Conservation (phyloP, 2,797 vertebrate species). For the Microcaecilia unicolor region DNA sequence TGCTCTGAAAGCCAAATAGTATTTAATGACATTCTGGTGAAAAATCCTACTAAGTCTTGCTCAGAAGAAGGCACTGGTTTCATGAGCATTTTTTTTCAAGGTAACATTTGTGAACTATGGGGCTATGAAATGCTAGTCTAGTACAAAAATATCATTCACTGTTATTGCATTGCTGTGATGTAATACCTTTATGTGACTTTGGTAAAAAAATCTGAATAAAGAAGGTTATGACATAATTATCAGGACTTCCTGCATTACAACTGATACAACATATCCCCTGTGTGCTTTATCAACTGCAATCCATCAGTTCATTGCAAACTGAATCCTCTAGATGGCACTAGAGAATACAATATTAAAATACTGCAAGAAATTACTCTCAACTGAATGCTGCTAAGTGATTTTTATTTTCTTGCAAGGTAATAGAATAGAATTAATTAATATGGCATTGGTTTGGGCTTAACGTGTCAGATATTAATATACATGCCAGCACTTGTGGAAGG, state of each 20-base stretch:
- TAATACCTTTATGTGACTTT: constrained; percentile 14
- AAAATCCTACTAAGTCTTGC: constrained; percentile 4
- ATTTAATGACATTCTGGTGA: no score
- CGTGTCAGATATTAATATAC: constrained; percentile 10
- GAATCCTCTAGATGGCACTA: constrained; percentile 65
- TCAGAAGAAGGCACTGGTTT: constrained; percentile 24
- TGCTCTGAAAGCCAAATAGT: no score
- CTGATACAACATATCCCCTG: constrained; percentile 16
- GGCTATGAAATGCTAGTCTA: constrained; percentile 13
- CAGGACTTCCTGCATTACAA: constrained; percentile 3
- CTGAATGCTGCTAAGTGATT: constrained; percentile 25
- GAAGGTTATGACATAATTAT: constrained; percentile 14
- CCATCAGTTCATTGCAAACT: constrained; percentile 6
- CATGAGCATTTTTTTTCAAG: constrained; percentile 13
- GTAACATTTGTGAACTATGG: constrained; percentile 32
- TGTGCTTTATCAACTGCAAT: constrained; percentile 14
- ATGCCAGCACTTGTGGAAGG: neutral
- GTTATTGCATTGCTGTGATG: constrained; percentile 10
- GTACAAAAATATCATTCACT: constrained; percentile 3
- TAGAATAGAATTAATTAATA: constrained; percentile 25
- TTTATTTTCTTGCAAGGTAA: constrained; percentile 34
- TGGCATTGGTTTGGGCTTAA: constrained; percentile 7
- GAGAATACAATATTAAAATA: constrained; percentile 49
- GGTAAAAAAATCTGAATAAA: constrained; percentile 18
- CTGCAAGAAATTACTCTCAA: constrained; percentile 30